Evolutionary conservation across 2,797 vertebrate genomes (phyloP).

Genomic region (Danio choprae): DNA sequence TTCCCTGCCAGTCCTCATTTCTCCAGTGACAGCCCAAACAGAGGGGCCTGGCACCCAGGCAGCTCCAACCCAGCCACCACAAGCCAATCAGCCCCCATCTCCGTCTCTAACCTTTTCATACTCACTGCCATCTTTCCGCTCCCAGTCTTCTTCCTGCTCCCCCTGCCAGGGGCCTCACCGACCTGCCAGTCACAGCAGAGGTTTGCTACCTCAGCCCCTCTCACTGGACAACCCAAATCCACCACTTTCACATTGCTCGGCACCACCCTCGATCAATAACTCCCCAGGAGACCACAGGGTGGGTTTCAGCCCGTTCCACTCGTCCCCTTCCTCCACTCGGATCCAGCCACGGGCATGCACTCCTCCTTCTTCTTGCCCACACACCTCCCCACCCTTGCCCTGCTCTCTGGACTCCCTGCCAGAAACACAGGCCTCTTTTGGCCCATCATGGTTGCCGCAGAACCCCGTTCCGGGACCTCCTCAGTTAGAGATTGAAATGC

Average conservation of each 20-base stretch:
- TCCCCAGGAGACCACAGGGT: constrained; percentile 68
- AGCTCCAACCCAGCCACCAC: constrained; percentile 63
- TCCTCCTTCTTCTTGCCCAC: constrained; percentile 41
- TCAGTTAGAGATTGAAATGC: constrained; percentile 79
- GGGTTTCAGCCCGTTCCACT: constrained; percentile 49
- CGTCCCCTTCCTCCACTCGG: constrained; percentile 51
- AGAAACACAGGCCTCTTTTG: constrained; percentile 28
- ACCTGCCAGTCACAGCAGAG: constrained; percentile 64
- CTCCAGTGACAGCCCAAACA: constrained; percentile 46
- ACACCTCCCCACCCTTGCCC: constrained; percentile 50
- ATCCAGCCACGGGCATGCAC: constrained; percentile 47
- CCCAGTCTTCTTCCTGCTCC: constrained; percentile 67
- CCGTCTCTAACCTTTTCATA: constrained; percentile 75
- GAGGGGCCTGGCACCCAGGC: constrained; percentile 46
- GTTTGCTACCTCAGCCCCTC: constrained; percentile 61
- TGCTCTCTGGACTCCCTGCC: constrained; percentile 56
- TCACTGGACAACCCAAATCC: constrained; percentile 68
- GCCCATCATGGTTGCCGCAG: constrained; percentile 47
- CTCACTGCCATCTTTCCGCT: constrained; percentile 71
- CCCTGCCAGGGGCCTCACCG: constrained; percentile 72
- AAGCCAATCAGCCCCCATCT: constrained; percentile 67
- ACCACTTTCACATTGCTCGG: constrained; percentile 70
- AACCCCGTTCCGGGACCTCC: constrained; percentile 36
- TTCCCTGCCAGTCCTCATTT: constrained; percentile 35
- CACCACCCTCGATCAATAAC: constrained; percentile 73